A percentile compares a stretch with the other conserved stretches of the same genome.
phyloP scores from a whole-genome alignment of 2,113 vertebrate species.

The Oxygymnocypris stewartii region DNA sequence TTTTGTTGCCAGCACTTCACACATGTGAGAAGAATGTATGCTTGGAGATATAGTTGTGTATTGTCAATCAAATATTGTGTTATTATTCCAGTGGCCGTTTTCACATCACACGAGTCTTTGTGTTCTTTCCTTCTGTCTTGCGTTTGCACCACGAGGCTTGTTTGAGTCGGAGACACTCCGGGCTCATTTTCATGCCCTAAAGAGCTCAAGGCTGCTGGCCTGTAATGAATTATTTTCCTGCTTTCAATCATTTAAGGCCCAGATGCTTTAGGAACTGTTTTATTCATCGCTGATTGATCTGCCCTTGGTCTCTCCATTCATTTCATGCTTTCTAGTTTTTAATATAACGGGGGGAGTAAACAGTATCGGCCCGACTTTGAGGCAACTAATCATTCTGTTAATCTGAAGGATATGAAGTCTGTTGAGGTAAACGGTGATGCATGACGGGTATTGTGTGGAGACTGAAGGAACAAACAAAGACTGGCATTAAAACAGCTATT shows the following conservation, averaged over 20 bases:
- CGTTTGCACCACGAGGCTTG: neutral
- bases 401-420: slow-evolving; percentile 32
- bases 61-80: no score
- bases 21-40: no score
- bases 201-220: slow-evolving; percentile 39
- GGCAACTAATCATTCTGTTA: slow-evolving; percentile 40
- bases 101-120: no score
- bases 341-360: slow-evolving; percentile 45
- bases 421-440: slow-evolving; percentile 49
- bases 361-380: slow-evolving; percentile 50
- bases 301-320: slow-evolving; percentile 56
- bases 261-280: slow-evolving; percentile 55
- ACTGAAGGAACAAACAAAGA: slow-evolving; percentile 25
- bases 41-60: no score
- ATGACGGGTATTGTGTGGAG: slow-evolving; percentile 25
- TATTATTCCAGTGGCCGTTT: no score
- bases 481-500: slow-evolving; percentile 9
- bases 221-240: slow-evolving; percentile 50
- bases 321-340: slow-evolving; percentile 58
- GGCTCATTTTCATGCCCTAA: slow-evolving; percentile 46
- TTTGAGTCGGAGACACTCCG: slow-evolving; percentile 18
- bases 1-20: no score
- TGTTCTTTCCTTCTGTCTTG: neutral
- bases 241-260: slow-evolving; percentile 55
- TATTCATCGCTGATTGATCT: slow-evolving; percentile 57